Percentiles rank a stretch among this genome's conserved stretches.
Evolutionary conservation across 2,797 vertebrate genomes (phyloP).

Genomic region (Myotis findleyi): DNA sequence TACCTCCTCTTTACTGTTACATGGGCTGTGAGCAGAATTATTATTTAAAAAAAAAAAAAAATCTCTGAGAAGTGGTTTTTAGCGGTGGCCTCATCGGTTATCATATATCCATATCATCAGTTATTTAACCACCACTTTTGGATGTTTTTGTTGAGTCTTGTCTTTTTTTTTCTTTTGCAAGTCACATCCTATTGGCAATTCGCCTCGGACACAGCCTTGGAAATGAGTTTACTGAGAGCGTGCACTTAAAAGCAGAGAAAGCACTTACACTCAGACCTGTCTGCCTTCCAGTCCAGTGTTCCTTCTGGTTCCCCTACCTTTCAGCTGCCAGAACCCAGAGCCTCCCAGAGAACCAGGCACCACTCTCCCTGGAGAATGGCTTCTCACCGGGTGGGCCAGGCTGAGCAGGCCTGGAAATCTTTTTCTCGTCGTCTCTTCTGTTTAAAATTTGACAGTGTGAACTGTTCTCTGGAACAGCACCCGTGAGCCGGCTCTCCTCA

Average conservation of each 20-base stretch:
- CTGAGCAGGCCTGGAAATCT: not conserved
- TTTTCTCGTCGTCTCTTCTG: not conserved
- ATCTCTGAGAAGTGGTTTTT: not conserved
- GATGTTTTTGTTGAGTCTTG: not conserved
- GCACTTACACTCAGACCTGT: not conserved
- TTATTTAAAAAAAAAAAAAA: not conserved
- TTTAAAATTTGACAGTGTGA: not conserved
- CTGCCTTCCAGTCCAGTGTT: not conserved
- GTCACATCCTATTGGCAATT: not conserved
- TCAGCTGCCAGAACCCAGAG: not conserved
- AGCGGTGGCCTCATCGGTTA: not conserved
- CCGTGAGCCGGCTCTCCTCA: fast-evolving
- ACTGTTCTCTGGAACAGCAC: not conserved
- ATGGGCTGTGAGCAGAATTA: not conserved
- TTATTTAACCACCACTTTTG: not conserved
- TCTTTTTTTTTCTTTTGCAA: not conserved
- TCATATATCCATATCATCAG: not conserved
- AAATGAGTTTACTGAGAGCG: constrained; percentile 12
- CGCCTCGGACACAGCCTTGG: constrained; percentile 38
- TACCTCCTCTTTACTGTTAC: not conserved
- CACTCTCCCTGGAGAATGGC: not conserved
- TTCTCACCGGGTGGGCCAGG: not conserved
- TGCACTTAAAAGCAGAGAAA: not conserved
- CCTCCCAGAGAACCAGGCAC: not conserved
- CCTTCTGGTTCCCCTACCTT: not conserved